These are phyloP conservation scores for Tupaia tana DNA, from an alignment of 2,113 vertebrate species.

Conservation along the genomic window DNA sequence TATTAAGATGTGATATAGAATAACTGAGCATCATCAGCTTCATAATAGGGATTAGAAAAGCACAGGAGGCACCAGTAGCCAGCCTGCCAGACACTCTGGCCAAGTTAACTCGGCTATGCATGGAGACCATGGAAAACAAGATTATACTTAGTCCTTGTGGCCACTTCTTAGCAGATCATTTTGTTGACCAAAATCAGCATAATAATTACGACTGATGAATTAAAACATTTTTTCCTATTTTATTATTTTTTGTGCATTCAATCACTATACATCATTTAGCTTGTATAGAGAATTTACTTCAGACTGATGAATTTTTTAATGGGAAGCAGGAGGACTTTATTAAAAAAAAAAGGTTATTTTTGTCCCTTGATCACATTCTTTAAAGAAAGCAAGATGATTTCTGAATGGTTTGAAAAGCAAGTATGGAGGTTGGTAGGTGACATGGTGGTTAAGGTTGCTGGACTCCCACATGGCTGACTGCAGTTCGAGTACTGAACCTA, in stretches of 20 bases:
- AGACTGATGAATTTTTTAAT: not conserved
- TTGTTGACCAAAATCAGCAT: constrained; percentile 42
- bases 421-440: too few relatives aligned
- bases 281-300: too few relatives aligned
- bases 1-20: constrained; percentile 57
- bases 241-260: too few relatives aligned
- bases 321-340: not conserved
- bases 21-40: constrained; percentile 40
- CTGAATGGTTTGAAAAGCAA: constrained; percentile 30
- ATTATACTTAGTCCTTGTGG: not conserved
- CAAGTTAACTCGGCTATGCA: not conserved
- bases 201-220: constrained; percentile 9
- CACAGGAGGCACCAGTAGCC: not conserved
- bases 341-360: not conserved
- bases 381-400: not conserved
- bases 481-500: too few relatives aligned
- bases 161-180: constrained; percentile 8
- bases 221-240: not conserved
- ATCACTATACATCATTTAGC: too few relatives aligned
- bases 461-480: too few relatives aligned
- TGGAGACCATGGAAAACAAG: constrained; percentile 10
- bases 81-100: constrained; percentile 29
- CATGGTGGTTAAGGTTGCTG: too few relatives aligned
- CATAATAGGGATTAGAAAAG: not conserved
- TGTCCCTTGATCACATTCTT: not conserved